A percentile compares a stretch with the other conserved stretches of the same genome.
These are phyloP conservation scores for Sarcoramphus papa DNA, from an alignment of 2,797 vertebrate genomes.

Conservation along the genomic window DNA sequence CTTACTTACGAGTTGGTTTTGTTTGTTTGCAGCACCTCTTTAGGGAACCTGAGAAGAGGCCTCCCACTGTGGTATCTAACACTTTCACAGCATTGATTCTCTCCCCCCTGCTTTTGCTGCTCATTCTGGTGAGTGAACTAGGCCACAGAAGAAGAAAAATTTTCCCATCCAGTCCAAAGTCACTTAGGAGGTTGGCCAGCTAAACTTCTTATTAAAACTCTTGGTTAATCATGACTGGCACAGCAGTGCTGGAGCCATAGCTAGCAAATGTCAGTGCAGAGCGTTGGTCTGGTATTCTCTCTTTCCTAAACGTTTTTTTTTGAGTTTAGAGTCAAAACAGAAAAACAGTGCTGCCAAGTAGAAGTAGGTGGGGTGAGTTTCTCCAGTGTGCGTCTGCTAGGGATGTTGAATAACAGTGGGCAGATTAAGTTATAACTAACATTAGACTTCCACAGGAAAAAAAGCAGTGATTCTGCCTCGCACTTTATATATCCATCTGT, in stretches of 20 bases:
- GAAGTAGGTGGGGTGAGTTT: not conserved
- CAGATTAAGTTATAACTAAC: not conserved
- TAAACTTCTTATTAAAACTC: not conserved
- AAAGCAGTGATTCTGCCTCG: not conserved
- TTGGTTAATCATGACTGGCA: not conserved
- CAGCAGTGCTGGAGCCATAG: not conserved
- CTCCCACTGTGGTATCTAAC: slow-evolving; percentile 92
- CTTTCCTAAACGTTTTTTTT: not conserved
- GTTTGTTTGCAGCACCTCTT: slow-evolving; percentile 87
- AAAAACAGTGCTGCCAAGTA: not conserved
- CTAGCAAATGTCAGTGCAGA: not conserved
- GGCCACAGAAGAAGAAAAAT: not conserved
- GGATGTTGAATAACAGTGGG: not conserved
- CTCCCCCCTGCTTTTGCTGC: slow-evolving; percentile 89
- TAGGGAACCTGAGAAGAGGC: slow-evolving; percentile 97
- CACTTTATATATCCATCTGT: not conserved
- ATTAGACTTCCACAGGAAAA: not conserved
- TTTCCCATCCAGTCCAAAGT: not conserved
- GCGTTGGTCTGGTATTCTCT: not conserved
- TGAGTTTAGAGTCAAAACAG: not conserved
- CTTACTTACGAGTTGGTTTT: not conserved
- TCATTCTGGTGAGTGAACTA: slow-evolving; percentile 87
- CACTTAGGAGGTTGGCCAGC: not conserved
- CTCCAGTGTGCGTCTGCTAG: not conserved
- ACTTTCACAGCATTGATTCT: slow-evolving; percentile 93